These are phyloP conservation scores for Struthio camelus DNA, from an alignment of 2,113 vertebrate genomes.

Conservation along the genomic window DNA sequence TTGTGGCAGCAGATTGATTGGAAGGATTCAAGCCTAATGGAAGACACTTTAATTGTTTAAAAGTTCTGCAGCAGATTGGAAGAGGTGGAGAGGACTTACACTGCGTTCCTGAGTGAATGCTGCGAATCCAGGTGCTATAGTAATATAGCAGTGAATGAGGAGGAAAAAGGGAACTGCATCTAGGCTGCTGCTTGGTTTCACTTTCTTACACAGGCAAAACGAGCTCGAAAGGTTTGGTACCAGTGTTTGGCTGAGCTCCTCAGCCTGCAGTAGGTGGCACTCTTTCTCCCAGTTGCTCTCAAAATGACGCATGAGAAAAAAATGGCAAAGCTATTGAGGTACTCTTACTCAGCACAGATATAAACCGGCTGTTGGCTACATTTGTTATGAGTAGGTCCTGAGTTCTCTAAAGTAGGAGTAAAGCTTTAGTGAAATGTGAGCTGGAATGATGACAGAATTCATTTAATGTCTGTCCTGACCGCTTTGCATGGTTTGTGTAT, in stretches of 20 bases:
- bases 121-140: not conserved
- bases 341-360: not conserved
- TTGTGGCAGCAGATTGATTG: not conserved
- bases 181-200: not conserved
- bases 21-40: not conserved
- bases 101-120: not conserved
- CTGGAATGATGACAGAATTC: not conserved
- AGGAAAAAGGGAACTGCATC: not conserved
- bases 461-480: not conserved
- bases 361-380: not conserved
- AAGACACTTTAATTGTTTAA: not conserved
- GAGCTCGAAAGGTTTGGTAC: not conserved
- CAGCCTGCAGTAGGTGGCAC: conserved; percentile 52
- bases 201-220: not conserved
- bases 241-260: not conserved
- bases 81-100: not conserved
- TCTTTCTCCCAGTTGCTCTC: conserved; percentile 23
- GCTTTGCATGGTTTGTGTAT: not conserved
- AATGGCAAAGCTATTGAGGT: not conserved
- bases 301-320: not conserved
- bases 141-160: not conserved
- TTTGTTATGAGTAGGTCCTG: not conserved
- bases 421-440: not conserved
- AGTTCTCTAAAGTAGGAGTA: not conserved
- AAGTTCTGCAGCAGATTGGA: not conserved